A percentile compares a stretch with the other conserved stretches of the same genome.
Evolutionary conservation across 2,888 invertebrate genomes (phyloP).

Genomic region (Poecilus cupreus): DNA sequence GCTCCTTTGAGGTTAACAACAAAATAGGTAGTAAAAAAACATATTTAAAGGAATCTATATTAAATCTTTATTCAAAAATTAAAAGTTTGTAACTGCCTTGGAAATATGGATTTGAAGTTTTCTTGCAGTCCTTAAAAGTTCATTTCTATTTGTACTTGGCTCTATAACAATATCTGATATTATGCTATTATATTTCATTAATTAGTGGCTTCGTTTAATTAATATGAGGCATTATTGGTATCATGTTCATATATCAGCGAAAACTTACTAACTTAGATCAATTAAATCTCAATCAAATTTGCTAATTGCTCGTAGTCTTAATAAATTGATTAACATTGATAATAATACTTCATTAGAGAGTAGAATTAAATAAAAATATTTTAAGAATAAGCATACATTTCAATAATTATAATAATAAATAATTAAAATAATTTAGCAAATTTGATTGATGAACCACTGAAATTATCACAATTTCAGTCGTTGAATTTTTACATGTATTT

Average conservation of each 20-base stretch:
- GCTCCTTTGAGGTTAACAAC: too few relatives aligned
- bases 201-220: too few relatives aligned
- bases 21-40: too few relatives aligned
- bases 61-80: too few relatives aligned
- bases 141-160: too few relatives aligned
- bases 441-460: not conserved
- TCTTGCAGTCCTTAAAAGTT: too few relatives aligned
- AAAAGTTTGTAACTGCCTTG: too few relatives aligned
- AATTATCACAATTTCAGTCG: not conserved
- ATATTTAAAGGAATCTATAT: too few relatives aligned
- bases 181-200: too few relatives aligned
- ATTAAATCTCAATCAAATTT: conserved; percentile 17
- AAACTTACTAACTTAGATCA: conserved; percentile 1
- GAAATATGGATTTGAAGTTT: too few relatives aligned
- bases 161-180: too few relatives aligned
- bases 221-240: not conserved
- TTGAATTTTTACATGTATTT: conserved; percentile 9
- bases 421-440: conserved; percentile 3
- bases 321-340: not conserved
- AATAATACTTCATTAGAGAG: not conserved
- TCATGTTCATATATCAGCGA: conserved; percentile 1
- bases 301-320: not conserved
- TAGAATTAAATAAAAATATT: not conserved
- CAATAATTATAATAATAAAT: not conserved
- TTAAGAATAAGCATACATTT: not conserved